These are phyloP conservation scores for Drosophila mayri DNA, from an alignment of 1,140 invertebrate species.

Conservation along the genomic window DNA sequence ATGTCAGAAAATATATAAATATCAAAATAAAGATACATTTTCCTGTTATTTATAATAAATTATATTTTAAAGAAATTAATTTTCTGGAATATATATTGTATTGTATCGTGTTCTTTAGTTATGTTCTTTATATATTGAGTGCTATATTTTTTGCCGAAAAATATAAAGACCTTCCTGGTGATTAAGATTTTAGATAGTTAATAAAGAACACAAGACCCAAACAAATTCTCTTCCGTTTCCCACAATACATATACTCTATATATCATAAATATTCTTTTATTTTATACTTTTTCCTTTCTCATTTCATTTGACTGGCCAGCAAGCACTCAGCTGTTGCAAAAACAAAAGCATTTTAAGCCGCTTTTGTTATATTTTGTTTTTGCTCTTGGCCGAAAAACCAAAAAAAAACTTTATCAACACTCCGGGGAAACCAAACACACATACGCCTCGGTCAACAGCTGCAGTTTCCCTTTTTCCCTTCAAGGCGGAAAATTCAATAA, in stretches of 20 bases:
- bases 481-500: slow-evolving; percentile 66
- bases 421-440: slow-evolving; percentile 12
- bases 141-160: too few species aligned
- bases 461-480: slow-evolving; percentile 26
- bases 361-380: slow-evolving; percentile 50
- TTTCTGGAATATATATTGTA: too few species aligned
- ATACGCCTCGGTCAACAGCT: slow-evolving; percentile 54
- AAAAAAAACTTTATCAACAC: slow-evolving; percentile 33
- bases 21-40: too few species aligned
- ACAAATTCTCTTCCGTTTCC: too few species aligned
- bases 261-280: neutral
- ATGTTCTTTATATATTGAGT: too few species aligned
- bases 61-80: too few species aligned
- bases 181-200: neutral
- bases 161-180: neutral
- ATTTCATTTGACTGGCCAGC: slow-evolving; percentile 10
- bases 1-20: too few species aligned
- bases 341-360: slow-evolving; percentile 64
- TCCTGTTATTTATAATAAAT: too few species aligned
- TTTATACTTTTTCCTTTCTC: neutral
- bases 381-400: neutral
- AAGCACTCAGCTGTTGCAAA: slow-evolving; percentile 14
- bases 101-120: too few species aligned
- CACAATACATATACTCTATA: neutral
- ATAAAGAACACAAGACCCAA: neutral